Evolutionary conservation across 2,113 vertebrate genomes (phyloP).

Genomic region (Pyrgilauda ruficollis): DNA sequence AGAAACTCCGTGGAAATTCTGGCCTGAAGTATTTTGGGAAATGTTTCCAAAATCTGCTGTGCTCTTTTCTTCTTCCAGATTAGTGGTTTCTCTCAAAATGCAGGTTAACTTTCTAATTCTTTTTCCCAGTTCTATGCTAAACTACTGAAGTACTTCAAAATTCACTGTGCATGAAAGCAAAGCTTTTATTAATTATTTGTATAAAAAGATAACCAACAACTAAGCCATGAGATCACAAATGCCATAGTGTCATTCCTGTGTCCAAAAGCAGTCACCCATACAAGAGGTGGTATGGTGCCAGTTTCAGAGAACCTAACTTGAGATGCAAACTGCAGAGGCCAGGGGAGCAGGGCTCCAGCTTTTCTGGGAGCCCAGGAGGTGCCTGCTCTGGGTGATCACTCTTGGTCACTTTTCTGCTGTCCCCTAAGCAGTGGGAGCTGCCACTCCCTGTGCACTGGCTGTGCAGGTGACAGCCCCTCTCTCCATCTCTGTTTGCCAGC

Average conservation of each 20-base stretch:
- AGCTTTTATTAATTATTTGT: neutral
- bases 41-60: neutral
- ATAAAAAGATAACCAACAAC: neutral
- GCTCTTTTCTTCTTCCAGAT: constrained; percentile 27
- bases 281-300: neutral
- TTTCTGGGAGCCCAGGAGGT: neutral
- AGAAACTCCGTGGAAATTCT: constrained; percentile 29
- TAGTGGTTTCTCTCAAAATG: neutral
- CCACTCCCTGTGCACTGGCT: neutral
- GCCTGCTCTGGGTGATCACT: neutral
- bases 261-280: neutral
- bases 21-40: constrained; percentile 2
- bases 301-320: neutral
- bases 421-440: fast-evolving
- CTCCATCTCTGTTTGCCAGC: neutral
- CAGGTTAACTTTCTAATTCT: neutral
- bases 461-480: neutral
- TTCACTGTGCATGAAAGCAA: neutral
- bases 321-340: neutral
- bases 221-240: neutral
- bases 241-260: neutral
- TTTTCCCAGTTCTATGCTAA: neutral
- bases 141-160: neutral
- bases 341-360: neutral
- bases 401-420: neutral